Base-by-base conservation (phyloP, 2,888 invertebrate species). In the Diaperis boleti region DNA sequence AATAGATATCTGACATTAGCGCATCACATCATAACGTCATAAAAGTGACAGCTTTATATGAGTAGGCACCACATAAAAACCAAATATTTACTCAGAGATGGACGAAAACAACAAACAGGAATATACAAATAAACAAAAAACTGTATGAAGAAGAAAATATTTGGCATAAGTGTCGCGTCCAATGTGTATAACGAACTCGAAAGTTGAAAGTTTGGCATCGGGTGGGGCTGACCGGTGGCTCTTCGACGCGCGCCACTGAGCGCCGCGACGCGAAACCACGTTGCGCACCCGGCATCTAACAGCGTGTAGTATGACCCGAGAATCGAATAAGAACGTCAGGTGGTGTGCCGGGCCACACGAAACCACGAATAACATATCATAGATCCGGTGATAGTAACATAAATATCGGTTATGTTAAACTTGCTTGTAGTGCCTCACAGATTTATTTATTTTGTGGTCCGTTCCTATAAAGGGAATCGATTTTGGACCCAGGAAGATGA, bases 241-340 rank as follows among this genome's bases (percentile, higher is more conserved):
- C 39, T 44, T 64, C 62, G 64, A 59, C 71, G 67, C 66, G 68
- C 72, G 72, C 63, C 67, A 72, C 73, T 71, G 74, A 69, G 65
- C 68, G 66, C 62, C 72, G 68, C 72, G 70, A 68, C 74, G 74
- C 74, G 65, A 68, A 69, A 72, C 64, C 59, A 65, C 74, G 74
- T 67, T 69, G 75, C 76, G 74, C 74, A 76, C 68, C 74, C 74
- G 75, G 72, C 76, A 74, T 74, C 74, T 73, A 68, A 71, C 68
- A 75, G 73, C 76, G 74, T 77, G 78, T 76, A 78, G 78, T 78
- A 74, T 78, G 75, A 72, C 72, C 71, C 74, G 77, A 75, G 76
- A 73, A 71, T 70, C 72, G 71, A 68, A 69, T 69, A 72, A 69
- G 71, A 73, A 70, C 73, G 75, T 71, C 66, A 72, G 72, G 70